phyloP scores from a whole-genome alignment of 2,113 vertebrate species.

The Festucalex cinctus region DNA sequence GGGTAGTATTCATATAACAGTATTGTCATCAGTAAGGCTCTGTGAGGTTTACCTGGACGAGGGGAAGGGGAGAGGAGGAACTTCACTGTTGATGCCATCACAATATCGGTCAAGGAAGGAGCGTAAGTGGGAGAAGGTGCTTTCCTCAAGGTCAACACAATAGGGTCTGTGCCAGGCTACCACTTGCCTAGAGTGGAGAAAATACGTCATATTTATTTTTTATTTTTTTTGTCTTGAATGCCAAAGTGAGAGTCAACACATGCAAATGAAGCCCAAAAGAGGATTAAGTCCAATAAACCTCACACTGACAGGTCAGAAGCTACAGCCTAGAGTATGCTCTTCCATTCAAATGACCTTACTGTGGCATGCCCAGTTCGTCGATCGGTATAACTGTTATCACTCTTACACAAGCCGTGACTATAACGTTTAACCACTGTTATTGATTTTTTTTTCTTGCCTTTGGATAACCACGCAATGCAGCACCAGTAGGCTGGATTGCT shows the following conservation, averaged over 20 bases:
- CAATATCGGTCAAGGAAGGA: slow-evolving; percentile 96
- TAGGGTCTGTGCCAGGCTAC: slow-evolving; percentile 98
- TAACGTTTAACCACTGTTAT: too few relatives aligned
- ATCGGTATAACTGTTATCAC: too few relatives aligned
- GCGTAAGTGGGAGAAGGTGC: slow-evolving; percentile 93
- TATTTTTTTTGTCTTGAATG: neutral
- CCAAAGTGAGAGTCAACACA: neutral
- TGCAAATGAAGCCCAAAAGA: neutral
- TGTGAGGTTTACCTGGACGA: slow-evolving; percentile 77
- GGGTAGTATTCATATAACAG: neutral
- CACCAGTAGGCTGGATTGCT: too few relatives aligned
- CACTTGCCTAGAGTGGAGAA: slow-evolving; percentile 80
- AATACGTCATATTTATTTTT: too few relatives aligned
- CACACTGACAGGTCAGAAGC: neutral
- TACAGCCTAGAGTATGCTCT: neutral
- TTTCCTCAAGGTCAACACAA: slow-evolving; percentile 96
- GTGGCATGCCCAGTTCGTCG: too few relatives aligned
- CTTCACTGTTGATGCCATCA: slow-evolving; percentile 91
- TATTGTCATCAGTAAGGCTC: neutral
- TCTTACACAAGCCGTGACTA: too few relatives aligned
- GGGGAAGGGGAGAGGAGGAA: slow-evolving; percentile 90
- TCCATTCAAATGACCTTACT: too few relatives aligned
- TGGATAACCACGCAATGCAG: too few relatives aligned
- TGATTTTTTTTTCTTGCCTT: too few relatives aligned
- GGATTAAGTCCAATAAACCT: neutral